phyloP scores from a whole-genome alignment of 2,113 vertebrate species.

The Serinus canaria region DNA sequence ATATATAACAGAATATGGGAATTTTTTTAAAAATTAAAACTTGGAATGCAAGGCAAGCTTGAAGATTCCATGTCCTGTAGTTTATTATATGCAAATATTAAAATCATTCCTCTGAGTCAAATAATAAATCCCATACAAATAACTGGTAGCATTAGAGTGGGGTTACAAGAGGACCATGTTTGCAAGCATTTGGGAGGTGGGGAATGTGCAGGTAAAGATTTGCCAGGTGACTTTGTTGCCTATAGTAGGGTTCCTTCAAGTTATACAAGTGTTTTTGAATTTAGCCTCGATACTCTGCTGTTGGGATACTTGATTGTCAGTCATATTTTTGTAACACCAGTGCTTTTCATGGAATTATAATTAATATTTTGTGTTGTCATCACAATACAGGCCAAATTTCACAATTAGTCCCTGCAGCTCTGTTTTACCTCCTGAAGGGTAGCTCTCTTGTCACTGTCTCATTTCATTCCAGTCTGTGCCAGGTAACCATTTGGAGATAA shows the following conservation, averaged over 20 bases:
- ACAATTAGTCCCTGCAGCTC: not conserved
- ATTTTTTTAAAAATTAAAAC: not conserved
- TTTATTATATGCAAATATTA: not conserved
- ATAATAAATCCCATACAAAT: not conserved
- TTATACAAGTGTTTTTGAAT: not conserved
- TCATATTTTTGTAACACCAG: not conserved
- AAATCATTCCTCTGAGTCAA: not conserved
- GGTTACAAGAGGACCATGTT: not conserved
- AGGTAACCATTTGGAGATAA: not conserved
- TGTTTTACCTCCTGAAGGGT: not conserved
- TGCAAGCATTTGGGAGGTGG: rapidly evolving
- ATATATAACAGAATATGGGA: not conserved
- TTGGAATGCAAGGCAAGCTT: not conserved
- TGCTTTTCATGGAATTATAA: not conserved
- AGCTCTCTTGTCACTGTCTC: not conserved
- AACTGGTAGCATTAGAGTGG: not conserved
- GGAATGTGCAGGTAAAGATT: not conserved
- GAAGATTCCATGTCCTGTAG: not conserved
- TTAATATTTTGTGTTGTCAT: not conserved
- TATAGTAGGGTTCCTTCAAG: not conserved
- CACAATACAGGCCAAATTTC: not conserved
- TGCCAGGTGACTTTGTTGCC: not conserved
- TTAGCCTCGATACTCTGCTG: not conserved
- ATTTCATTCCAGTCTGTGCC: not conserved
- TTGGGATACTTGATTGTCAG: not conserved